Evolutionary conservation across 2,797 vertebrate genomes (phyloP).

Genomic region (Huso huso): DNA sequence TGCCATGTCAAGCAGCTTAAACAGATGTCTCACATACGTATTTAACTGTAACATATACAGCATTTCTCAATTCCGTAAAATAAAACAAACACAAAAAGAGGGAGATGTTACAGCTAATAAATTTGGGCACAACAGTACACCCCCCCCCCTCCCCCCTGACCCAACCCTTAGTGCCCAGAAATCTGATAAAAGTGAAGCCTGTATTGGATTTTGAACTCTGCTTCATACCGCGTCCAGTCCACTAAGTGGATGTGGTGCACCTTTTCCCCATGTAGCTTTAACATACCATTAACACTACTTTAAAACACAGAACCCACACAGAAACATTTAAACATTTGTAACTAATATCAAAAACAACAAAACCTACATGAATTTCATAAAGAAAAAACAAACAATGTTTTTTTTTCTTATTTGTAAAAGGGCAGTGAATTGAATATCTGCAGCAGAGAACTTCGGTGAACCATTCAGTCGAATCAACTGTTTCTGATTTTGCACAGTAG

Average conservation of each 20-base stretch:
- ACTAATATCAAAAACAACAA: slow-evolving; percentile 30
- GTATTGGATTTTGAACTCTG: no score
- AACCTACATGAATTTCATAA: slow-evolving; percentile 38
- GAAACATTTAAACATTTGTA: slow-evolving; percentile 18
- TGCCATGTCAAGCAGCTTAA: not conserved
- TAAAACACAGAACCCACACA: slow-evolving; percentile 34
- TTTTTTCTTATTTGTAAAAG: slow-evolving; percentile 22
- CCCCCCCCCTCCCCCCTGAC: no score
- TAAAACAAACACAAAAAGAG: no score
- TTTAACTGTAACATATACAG: slow-evolving; percentile 31
- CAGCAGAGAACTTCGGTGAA: not conserved
- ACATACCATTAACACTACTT: slow-evolving; percentile 34
- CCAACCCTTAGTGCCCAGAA: no score
- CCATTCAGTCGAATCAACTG: not conserved
- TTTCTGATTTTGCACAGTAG: not conserved
- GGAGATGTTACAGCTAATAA: no score
- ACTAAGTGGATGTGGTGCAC: no score
- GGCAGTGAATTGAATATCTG: not conserved
- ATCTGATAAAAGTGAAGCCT: no score
- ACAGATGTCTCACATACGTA: not conserved
- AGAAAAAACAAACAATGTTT: slow-evolving; percentile 22
- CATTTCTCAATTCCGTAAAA: no score
- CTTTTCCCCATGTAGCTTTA: no score
- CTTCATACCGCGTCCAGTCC: no score
- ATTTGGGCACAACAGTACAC: no score